Evolutionary conservation across 2,888 invertebrate genomes (phyloP).

Genomic region (Pristionchus entomophagus): DNA sequence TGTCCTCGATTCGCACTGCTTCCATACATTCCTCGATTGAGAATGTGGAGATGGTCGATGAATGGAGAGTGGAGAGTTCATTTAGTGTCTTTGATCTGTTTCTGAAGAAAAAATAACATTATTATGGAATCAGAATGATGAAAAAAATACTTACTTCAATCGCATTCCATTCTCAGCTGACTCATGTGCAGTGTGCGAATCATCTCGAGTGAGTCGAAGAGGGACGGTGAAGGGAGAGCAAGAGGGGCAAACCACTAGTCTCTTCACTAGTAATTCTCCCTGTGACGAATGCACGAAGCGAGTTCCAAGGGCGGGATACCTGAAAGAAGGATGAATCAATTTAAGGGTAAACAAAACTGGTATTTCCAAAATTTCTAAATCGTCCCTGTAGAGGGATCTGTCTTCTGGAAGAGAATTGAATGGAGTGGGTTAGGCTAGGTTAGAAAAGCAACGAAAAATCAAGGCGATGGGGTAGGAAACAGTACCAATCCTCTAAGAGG

Average conservation of each 20-base stretch:
- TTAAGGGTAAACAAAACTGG: too few species aligned
- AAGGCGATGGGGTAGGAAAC: neutral
- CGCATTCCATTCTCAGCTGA: neutral
- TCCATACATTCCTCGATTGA: conserved; percentile 94
- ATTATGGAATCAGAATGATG: neutral
- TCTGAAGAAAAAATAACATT: neutral
- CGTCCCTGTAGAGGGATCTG: too few species aligned
- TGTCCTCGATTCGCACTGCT: neutral
- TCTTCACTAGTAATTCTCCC: conserved; percentile 92
- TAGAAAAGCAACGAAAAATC: conserved; percentile 49
- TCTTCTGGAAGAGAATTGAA: too few species aligned
- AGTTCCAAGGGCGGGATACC: conserved; percentile 82
- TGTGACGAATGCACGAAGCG: conserved; percentile 97
- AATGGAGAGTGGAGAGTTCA: neutral
- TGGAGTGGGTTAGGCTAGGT: neutral
- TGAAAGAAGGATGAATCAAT: too few species aligned
- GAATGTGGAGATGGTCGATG: conserved; percentile 83
- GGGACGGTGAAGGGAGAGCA: conserved; percentile 81
- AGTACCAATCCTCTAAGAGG: conserved; percentile 95
- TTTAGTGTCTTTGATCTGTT: conserved; percentile 48
- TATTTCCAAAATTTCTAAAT: too few species aligned
- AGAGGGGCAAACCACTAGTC: conserved; percentile 91
- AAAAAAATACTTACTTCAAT: neutral
- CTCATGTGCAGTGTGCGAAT: neutral
- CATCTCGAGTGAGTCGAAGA: conserved; percentile 12